Percentiles rank a stretch among this genome's conserved stretches.
Evolutionary conservation across 2,113 vertebrate genomes (phyloP).

Genomic region (Nanorana parkeri): DNA sequence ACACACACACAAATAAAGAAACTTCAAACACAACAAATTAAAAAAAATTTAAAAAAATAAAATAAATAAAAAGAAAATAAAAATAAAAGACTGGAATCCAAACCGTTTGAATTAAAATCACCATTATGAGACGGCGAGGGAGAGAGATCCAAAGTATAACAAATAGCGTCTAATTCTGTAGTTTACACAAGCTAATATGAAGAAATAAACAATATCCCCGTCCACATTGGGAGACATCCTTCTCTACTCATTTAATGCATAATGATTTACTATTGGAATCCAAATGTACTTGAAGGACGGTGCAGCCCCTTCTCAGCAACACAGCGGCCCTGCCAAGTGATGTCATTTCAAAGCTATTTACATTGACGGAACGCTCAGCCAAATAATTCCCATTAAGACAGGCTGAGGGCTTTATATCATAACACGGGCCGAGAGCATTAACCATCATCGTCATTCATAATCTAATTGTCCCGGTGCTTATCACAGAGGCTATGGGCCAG

Average conservation of each 20-base stretch:
- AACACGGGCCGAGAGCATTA: too few species aligned
- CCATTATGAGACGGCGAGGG: too few species aligned
- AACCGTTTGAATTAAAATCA: too few species aligned
- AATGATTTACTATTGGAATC: slow-evolving; percentile 45
- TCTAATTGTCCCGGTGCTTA: too few species aligned
- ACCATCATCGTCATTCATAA: too few species aligned
- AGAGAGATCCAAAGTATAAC: background rate
- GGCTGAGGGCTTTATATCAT: too few species aligned
- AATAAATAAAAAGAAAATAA: too few species aligned
- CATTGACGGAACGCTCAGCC: slow-evolving; percentile 37
- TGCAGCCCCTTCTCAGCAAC: slow-evolving; percentile 24
- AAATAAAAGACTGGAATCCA: too few species aligned
- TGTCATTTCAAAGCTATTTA: slow-evolving; percentile 44
- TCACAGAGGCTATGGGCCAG: too few species aligned
- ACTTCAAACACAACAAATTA: too few species aligned
- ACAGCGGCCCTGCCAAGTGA: slow-evolving; percentile 31
- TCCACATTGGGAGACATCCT: slow-evolving; percentile 35
- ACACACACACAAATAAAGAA: too few species aligned
- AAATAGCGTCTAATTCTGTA: background rate
- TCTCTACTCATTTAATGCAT: slow-evolving; percentile 44
- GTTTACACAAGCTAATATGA: slow-evolving; percentile 27
- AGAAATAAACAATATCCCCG: slow-evolving; percentile 20
- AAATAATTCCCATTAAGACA: background rate
- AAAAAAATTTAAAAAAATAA: too few species aligned
- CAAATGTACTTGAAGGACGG: slow-evolving; percentile 27